These are phyloP conservation scores for Salminus brasiliensis DNA, from an alignment of 2,113 vertebrate species.

Conservation along the genomic window DNA sequence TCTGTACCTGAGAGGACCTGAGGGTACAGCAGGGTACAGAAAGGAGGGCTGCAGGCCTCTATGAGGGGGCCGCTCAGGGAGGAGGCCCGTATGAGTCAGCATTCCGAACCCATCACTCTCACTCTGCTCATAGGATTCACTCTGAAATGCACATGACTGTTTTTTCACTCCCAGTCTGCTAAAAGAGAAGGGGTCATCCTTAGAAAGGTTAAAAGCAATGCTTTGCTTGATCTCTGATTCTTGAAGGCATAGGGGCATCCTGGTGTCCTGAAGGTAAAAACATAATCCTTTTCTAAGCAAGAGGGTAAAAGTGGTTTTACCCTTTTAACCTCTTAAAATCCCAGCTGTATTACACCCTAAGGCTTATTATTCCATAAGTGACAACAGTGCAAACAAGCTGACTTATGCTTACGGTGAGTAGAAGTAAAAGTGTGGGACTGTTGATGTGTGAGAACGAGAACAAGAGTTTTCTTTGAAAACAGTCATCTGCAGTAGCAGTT, in stretches of 20 bases:
- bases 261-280: background rate
- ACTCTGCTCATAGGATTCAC: background rate
- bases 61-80: slow-evolving; percentile 9
- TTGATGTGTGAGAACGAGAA: no score
- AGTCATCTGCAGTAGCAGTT: no score
- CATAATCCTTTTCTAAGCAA: background rate
- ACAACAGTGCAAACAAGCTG: no score
- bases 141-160: slow-evolving; percentile 15
- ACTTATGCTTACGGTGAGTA: no score
- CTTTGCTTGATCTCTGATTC: slow-evolving; percentile 11
- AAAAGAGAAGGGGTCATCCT: slow-evolving; percentile 13
- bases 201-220: background rate
- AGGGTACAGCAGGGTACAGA: slow-evolving; percentile 28
- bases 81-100: slow-evolving; percentile 43
- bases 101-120: slow-evolving; percentile 40
- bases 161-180: slow-evolving; percentile 3
- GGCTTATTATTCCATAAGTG: no score
- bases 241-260: background rate
- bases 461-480: no score
- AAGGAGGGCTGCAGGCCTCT: slow-evolving; percentile 23
- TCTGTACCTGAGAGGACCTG: slow-evolving; percentile 50
- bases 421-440: no score
- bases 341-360: no score
- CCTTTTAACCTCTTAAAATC: no score
- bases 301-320: no score